A percentile compares a stretch with the other conserved stretches of the same genome.
phyloP scores from a whole-genome alignment of 2,797 vertebrate genomes.

The Falco naumanni region DNA sequence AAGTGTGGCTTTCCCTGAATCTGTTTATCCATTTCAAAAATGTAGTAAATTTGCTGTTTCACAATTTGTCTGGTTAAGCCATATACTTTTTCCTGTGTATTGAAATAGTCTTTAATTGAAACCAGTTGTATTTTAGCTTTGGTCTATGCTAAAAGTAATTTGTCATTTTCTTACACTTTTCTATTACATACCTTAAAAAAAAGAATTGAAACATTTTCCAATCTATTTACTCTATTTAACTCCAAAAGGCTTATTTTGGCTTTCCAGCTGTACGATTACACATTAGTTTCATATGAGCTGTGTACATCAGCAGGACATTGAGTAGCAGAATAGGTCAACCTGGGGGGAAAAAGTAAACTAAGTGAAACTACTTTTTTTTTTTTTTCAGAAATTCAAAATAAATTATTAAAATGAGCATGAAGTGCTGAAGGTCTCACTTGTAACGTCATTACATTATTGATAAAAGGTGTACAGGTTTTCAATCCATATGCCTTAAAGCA shows the following conservation, averaged over 20 bases:
- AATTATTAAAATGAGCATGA: constrained; percentile 7
- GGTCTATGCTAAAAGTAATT: background rate
- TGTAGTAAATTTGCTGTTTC: background rate
- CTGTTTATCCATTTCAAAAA: background rate
- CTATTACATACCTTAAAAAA: background rate
- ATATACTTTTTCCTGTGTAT: background rate
- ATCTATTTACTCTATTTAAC: background rate
- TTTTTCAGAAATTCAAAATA: constrained; percentile 33
- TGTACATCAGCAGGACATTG: background rate
- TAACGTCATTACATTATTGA: constrained; percentile 11
- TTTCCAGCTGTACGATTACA: background rate
- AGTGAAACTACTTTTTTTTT: background rate
- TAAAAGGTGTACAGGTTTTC: constrained; percentile 29
- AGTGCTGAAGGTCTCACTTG: background rate
- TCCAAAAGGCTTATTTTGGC: background rate
- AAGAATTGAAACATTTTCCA: background rate
- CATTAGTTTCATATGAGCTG: background rate
- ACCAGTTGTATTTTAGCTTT: background rate
- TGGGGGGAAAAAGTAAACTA: background rate
- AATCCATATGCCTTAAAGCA: background rate
- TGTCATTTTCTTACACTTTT: background rate
- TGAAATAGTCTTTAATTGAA: background rate
- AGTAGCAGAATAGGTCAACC: background rate
- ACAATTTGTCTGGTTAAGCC: background rate
- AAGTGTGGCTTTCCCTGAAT: background rate